Percentiles rank a stretch among this genome's conserved stretches.
phyloP scores from a whole-genome alignment of 2,113 vertebrate species.

The Cephalopterus ornatus region DNA sequence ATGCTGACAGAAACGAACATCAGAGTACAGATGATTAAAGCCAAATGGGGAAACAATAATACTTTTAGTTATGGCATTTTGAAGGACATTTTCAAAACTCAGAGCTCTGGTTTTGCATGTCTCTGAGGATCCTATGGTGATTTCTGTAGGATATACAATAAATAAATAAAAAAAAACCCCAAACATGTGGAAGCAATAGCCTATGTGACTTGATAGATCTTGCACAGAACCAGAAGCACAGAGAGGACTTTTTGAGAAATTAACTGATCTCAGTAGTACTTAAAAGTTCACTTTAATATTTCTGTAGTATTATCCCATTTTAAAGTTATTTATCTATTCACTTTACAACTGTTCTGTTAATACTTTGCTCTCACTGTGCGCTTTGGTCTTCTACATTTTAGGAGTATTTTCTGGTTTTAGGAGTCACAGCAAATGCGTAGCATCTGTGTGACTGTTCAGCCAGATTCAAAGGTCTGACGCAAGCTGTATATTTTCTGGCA shows the following conservation, averaged over 20 bases:
- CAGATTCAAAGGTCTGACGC: background rate
- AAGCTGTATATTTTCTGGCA: background rate
- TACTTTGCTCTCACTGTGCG: background rate
- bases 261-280: background rate
- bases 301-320: background rate
- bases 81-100: background rate
- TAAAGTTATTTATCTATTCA: background rate
- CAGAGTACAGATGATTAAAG: background rate
- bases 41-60: background rate
- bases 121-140: background rate
- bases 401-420: background rate
- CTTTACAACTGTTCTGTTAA: background rate
- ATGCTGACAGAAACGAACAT: background rate
- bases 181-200: background rate
- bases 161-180: background rate
- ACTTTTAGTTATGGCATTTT: background rate
- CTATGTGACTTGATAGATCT: background rate
- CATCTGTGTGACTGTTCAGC: background rate
- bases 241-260: background rate
- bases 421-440: background rate
- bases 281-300: background rate
- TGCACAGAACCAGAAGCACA: background rate
- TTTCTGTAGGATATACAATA: background rate
- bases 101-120: background rate
- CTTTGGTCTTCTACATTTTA: background rate